A percentile compares a stretch with the other conserved stretches of the same genome.
Conservation (phyloP, 2,888 invertebrate genomes). For the Tubiluchus corallicola region DNA sequence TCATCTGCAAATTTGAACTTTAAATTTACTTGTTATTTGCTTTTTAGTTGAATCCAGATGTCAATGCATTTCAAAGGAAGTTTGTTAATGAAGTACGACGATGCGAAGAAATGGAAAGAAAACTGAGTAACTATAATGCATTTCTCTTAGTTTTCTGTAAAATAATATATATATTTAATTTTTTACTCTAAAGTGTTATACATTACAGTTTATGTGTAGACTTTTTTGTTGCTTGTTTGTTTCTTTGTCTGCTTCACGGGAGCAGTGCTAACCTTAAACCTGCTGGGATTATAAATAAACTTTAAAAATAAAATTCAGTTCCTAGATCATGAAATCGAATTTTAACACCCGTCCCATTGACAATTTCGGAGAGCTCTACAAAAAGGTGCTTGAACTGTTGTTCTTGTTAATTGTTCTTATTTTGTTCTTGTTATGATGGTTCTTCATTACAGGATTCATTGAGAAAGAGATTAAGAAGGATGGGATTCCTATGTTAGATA, state of each 20-base stretch:
- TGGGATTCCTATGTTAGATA: conserved; percentile 89
- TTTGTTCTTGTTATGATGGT: conserved; percentile 4
- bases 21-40: no score
- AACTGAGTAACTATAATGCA: conserved; percentile 45
- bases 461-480: conserved; percentile 95
- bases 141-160: neutral
- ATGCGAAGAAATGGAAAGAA: conserved; percentile 97
- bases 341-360: neutral
- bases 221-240: neutral
- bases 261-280: no score
- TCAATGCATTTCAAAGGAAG: conserved; percentile 93
- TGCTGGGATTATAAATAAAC: no score
- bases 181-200: neutral
- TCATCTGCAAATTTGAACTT: no score
- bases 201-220: conserved; percentile 6
- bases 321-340: conserved; percentile 14
- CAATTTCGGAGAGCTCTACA: no score
- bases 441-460: conserved; percentile 41
- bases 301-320: no score
- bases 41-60: conserved; percentile 76
- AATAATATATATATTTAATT: neutral
- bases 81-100: conserved; percentile 94
- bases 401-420: no score
- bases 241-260: neutral
- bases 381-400: no score